Evolutionary conservation across 2,888 invertebrate species (phyloP), one percentile per base, ranked within the genome.

Genomic region (Helobdella robusta): DNA sequence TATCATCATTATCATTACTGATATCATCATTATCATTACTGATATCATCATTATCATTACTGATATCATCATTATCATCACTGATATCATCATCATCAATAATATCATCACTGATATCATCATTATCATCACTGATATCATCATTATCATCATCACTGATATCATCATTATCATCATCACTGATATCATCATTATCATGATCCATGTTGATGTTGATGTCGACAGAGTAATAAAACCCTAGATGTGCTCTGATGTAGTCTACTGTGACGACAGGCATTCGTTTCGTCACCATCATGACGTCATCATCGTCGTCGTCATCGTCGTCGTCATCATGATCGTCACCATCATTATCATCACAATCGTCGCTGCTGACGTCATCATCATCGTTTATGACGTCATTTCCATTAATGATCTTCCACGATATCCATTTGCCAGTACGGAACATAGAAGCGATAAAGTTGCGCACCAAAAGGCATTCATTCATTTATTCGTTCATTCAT

Each of bases 241-340:
- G n/a, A n/a, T n/a, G n/a, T n/a, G n/a, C n/a, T n/a, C n/a, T n/a
- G n/a, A n/a, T n/a, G n/a, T n/a, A n/a, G n/a, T n/a, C n/a, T n/a
- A 40, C 18, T 18, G 15, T 40, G 11, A 40, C 18, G 11, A 40
- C 18, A 11, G 15, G 11, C 40, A 40, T 40, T 18, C 8, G 11
- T 18, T 15, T 56, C 28, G 30, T 25, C 56, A 56, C 30, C 56
- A 56, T 28, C 56, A 56, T 56, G 15, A 35, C 59, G 36, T 59
- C 35, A n/a, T 59, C 59, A n/a, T 59, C 58, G 23, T 3, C 59
- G 20, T 59, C 36, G n/a, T 59, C 59, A 34, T 35, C 59, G 20
- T 59, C 59, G 4, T 59, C 59, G 23, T 59, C 59, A n/a, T 59
- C 59, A n/a, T 59, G 35, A n/a, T 59, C 59, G 30, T 58, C 8